phyloP scores from a whole-genome alignment of 2,797 vertebrate genomes.

The Carapus acus region DNA sequence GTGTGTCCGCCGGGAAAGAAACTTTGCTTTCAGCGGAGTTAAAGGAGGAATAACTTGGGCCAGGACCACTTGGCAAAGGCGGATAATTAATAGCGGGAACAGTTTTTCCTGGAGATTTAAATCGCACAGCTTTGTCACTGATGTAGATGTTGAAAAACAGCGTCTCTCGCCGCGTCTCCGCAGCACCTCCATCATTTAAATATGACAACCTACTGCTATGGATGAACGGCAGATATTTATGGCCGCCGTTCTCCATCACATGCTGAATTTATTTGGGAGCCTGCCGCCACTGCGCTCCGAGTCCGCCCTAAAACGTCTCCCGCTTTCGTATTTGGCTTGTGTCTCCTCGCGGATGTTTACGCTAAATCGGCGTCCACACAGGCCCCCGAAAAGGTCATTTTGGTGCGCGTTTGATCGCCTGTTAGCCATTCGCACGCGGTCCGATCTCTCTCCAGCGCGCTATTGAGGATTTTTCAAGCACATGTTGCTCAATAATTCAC shows the following conservation, averaged over 20 bases:
- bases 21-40: conserved; percentile 5
- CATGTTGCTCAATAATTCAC: conserved; percentile 29
- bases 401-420: too few species aligned
- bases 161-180: neutral
- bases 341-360: conserved; percentile 10
- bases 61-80: neutral
- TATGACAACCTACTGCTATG: conserved; percentile 11
- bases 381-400: neutral
- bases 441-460: too few species aligned
- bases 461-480: conserved; percentile 24
- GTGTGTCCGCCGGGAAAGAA: neutral
- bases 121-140: conserved; percentile 2
- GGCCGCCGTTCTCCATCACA: conserved; percentile 1
- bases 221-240: conserved; percentile 4
- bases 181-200: conserved; percentile 21
- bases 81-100: conserved; percentile 9
- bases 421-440: too few species aligned
- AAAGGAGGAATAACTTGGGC: neutral
- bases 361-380: too few species aligned
- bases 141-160: conserved; percentile 6
- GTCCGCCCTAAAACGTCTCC: conserved; percentile 6
- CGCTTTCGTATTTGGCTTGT: neutral
- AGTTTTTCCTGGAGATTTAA: neutral
- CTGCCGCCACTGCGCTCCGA: conserved; percentile 5
- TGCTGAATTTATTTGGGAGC: conserved; percentile 6